These are phyloP conservation scores for Drosophila orosa DNA, from an alignment of 1,140 invertebrate species.

Conservation along the genomic window DNA sequence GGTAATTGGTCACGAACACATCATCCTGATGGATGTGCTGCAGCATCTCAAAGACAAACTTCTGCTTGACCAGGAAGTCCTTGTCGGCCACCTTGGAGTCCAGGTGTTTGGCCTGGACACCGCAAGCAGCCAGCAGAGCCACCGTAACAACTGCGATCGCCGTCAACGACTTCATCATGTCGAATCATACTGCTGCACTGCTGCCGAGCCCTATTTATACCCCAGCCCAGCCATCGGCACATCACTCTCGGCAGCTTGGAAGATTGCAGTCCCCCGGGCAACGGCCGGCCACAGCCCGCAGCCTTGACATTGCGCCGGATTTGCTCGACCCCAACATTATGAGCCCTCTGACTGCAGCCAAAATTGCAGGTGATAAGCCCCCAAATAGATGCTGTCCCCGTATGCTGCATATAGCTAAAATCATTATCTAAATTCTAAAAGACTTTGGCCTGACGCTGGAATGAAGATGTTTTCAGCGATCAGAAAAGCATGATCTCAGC, in stretches of 20 bases:
- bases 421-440: slow-evolving; percentile 22
- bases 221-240: neutral
- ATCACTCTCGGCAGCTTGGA: neutral
- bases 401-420: slow-evolving; percentile 17
- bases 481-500: neutral
- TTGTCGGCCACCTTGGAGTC: slow-evolving; percentile 85
- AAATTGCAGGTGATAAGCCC: slow-evolving; percentile 41
- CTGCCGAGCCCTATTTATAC: slow-evolving; percentile 61
- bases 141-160: slow-evolving; percentile 68
- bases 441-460: neutral
- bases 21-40: slow-evolving; percentile 86
- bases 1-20: slow-evolving; percentile 84
- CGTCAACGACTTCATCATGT: slow-evolving; percentile 81
- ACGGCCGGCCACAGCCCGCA: slow-evolving; percentile 35
- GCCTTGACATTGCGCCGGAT: slow-evolving; percentile 71
- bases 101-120: slow-evolving; percentile 83
- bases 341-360: slow-evolving; percentile 10
- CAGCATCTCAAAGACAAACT: slow-evolving; percentile 85
- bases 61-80: slow-evolving; percentile 86
- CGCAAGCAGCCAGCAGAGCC: slow-evolving; percentile 66
- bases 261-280: slow-evolving; percentile 38
- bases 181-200: slow-evolving; percentile 63
- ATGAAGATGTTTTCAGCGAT: neutral
- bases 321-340: slow-evolving; percentile 46
- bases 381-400: neutral